Evolutionary conservation across 2,888 invertebrate species (phyloP), one percentile per base, ranked within the genome.

Genomic region (Epirrhoe alternata): DNA sequence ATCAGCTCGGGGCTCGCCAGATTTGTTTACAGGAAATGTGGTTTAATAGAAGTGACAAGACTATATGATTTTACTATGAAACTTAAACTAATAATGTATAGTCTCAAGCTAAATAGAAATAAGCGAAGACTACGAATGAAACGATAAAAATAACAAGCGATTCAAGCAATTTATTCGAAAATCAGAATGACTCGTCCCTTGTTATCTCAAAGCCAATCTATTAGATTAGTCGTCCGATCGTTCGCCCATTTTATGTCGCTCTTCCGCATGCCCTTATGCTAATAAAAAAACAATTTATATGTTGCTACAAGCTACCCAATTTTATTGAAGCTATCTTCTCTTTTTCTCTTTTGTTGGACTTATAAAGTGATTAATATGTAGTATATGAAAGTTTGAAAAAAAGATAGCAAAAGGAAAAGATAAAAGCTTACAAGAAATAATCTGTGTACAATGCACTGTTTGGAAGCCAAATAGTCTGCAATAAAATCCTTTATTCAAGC

Each of bases 111-210:
- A 42, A 42, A 5, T 12, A 42, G 47, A 47, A 47, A 14, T 2
- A 47, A 14, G 12, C 47, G 38, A 42, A 42, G 4, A 12, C 6
- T 47, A 47, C 38, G 47, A 16, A 16, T 14, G 47, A 47, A 6
- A 47, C 47, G 47, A 47, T 16, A 16, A 16, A 47, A 16, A 47
- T 47, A 47, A 47, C 47, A 47, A 47, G 16, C 47, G 4, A 24
- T 62, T 45, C 66, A 65, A 73, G 75, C 76, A 76, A 73, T 80
- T 74, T 79, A 62, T 74, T 58, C 61, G 56, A 62, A 75, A 74
- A 80, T 77, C 75, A 74, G 72, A 80, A 80, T 80, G 77, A 79
- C 78, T 79, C 78, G 76, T 76, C 76, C 80, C 16, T 47, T 45
- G 6, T 45, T 79, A 78, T 78, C 78, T 77, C 67, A 62, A 66